phyloP scores from a whole-genome alignment of 1,140 invertebrate species.

The Hylaeus anthracinus region DNA sequence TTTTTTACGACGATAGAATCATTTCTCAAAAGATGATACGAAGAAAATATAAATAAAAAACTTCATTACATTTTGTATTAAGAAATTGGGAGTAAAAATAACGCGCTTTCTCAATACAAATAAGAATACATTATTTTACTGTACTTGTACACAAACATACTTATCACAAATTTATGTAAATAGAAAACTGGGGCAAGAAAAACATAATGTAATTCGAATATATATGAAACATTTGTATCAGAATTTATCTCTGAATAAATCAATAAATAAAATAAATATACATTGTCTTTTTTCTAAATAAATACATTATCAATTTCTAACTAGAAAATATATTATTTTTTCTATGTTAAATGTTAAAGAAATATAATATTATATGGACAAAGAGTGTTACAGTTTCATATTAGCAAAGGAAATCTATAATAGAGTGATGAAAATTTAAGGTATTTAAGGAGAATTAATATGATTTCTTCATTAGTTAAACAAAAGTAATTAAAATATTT shows the following conservation, averaged over 20 bases:
- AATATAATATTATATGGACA: constrained; percentile 18
- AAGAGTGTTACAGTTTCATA: constrained; percentile 24
- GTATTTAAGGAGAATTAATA: constrained; percentile 31
- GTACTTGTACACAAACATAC: constrained; percentile 16
- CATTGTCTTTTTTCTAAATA: neutral
- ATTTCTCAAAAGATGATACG: neutral
- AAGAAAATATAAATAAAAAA: constrained; percentile 6
- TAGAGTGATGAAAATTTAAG: constrained; percentile 25
- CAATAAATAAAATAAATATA: neutral
- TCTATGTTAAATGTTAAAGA: constrained; percentile 19
- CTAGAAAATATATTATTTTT: constrained; percentile 6
- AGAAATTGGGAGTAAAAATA: neutral
- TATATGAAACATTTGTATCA: neutral
- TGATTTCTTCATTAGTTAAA: constrained; percentile 45
- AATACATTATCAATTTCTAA: neutral
- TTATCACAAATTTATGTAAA: constrained; percentile 8
- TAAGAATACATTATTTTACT: constrained; percentile 23
- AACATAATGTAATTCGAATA: neutral
- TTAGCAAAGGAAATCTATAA: constrained; percentile 31
- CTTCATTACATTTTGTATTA: neutral
- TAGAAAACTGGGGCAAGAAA: neutral
- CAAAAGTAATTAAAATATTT: constrained; percentile 32
- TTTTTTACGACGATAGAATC: no score
- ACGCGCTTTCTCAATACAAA: neutral
- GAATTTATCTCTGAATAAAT: no score